phyloP scores from a whole-genome alignment of 2,113 vertebrate genomes.

The Zosterops pallidus region DNA sequence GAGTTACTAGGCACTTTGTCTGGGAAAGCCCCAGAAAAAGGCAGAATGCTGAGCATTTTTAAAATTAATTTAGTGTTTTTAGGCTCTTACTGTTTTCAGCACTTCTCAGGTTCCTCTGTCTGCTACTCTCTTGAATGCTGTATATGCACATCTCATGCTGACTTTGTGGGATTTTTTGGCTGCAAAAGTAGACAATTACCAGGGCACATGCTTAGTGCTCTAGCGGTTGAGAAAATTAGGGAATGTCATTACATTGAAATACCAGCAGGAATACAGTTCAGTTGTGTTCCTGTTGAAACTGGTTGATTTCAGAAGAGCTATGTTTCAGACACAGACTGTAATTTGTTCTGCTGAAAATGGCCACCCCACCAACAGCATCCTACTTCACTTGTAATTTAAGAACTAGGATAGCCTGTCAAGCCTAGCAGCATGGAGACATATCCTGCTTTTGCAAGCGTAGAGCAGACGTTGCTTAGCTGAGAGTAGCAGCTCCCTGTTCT shows the following conservation, averaged over 20 bases:
- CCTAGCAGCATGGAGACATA: background rate
- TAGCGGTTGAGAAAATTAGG: slow-evolving; percentile 43
- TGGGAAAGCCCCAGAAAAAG: background rate
- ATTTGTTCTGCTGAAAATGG: slow-evolving; percentile 35
- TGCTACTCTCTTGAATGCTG: background rate
- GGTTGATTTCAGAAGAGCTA: slow-evolving; percentile 3
- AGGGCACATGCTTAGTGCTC: slow-evolving; percentile 16
- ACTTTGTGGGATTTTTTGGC: slow-evolving; percentile 23
- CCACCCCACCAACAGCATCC: background rate
- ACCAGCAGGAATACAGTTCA: slow-evolving; percentile 18
- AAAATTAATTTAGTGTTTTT: background rate
- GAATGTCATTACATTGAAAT: slow-evolving; percentile 29
- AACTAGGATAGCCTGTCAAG: background rate
- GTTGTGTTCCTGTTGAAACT: background rate
- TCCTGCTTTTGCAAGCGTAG: background rate
- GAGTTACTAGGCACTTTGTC: background rate
- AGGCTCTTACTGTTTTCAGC: background rate
- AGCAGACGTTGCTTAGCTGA: background rate
- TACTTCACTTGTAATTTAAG: slow-evolving; percentile 20
- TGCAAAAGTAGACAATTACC: slow-evolving; percentile 13
- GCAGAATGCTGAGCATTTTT: background rate
- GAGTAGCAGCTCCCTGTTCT: background rate
- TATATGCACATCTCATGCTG: background rate
- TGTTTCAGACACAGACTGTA: background rate
- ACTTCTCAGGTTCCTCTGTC: background rate